Conservation (phyloP, 2,888 invertebrate species). For the Hipparchia sbordonii region DNA sequence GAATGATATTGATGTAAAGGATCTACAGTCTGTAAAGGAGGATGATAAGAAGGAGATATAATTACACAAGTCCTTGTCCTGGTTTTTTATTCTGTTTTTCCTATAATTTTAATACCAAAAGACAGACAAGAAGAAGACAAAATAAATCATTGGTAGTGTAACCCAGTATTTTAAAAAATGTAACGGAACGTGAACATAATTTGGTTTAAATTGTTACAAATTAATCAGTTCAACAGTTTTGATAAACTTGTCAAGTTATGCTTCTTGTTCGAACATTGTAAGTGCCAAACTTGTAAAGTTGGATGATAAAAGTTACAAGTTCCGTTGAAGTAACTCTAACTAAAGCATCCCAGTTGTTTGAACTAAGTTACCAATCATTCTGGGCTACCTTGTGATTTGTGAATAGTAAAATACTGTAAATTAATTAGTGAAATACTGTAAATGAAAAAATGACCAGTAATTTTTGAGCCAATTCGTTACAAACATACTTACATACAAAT, state of each 20-base stretch:
- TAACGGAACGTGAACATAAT: slow-evolving; percentile 1
- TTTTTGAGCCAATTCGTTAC: too few relatives aligned
- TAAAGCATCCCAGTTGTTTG: slow-evolving; percentile 19
- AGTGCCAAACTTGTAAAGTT: slow-evolving; percentile 20
- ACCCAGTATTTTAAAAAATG: too few relatives aligned
- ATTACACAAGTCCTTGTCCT: too few relatives aligned
- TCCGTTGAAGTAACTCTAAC: slow-evolving; percentile 16
- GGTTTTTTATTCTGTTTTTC: too few relatives aligned
- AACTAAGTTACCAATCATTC: slow-evolving; percentile 18
- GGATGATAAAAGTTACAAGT: slow-evolving; percentile 20
- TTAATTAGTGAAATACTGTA: background rate
- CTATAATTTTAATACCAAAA: too few relatives aligned
- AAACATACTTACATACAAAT: too few relatives aligned
- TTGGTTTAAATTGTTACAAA: slow-evolving; percentile 3
- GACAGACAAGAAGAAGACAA: too few relatives aligned
- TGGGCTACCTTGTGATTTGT: background rate
- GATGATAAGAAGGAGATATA: too few relatives aligned
- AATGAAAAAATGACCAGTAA: too few relatives aligned
- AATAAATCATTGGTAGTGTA: too few relatives aligned
- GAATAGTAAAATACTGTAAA: background rate
- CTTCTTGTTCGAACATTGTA: slow-evolving; percentile 19
- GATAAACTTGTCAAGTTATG: slow-evolving; percentile 19
- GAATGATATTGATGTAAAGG: too few relatives aligned
- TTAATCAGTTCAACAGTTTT: slow-evolving; percentile 10
- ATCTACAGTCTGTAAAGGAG: too few relatives aligned